Base-by-base conservation (phyloP, 2,113 vertebrate species). In the Prietella phreatophila region DNA sequence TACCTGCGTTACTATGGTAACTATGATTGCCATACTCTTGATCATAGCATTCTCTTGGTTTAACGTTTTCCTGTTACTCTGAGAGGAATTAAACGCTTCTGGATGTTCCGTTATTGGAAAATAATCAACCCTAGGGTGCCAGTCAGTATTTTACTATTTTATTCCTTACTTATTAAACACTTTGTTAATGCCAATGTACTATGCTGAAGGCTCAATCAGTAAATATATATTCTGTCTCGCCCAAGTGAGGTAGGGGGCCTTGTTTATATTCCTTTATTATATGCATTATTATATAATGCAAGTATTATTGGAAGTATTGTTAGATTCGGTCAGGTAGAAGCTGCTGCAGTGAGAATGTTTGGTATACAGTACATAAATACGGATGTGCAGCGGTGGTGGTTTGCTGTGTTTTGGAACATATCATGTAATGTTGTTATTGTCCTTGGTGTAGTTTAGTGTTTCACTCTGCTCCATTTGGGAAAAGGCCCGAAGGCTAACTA, bases 351-450 rank as follows among this genome's bases (percentile, higher is more conserved):
- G 17, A 30, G 14, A 33, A 15, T 73, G 65, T 85, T 73, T 56
- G 61, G n/a, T 73, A 39, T 85, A 85, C 65, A 69, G 65, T 39
- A 1, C 50, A 33, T 20, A 36, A 56, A 25, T 25, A 25, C 17
- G 20, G 50, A 73, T 67, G 30, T 39, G 50, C 47, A 55, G 0
- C 2, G 30, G 19, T 53, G 27, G 15, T 30, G 60, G 25, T 27
- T 84, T 27, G 5, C 56, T 75, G 53, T 85, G 84, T 85, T 85
- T 85, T 85, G 84, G 33, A 85, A 60, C 84, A 85, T 75, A 75
- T 85, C 55, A 85, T 56, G 69, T 85, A 42, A 39, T 85, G 76
- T 86, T 76, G 30, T 60, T 76, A 60, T 86, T 86, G 85, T 86
- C 30, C 76, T 55, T 36, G 60, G 60, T 81, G 47, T 27, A 81